Evolutionary conservation across 2,797 vertebrate genomes (phyloP), one percentile per base, ranked within the genome.

Genomic region (Lutjanus campechanus): DNA sequence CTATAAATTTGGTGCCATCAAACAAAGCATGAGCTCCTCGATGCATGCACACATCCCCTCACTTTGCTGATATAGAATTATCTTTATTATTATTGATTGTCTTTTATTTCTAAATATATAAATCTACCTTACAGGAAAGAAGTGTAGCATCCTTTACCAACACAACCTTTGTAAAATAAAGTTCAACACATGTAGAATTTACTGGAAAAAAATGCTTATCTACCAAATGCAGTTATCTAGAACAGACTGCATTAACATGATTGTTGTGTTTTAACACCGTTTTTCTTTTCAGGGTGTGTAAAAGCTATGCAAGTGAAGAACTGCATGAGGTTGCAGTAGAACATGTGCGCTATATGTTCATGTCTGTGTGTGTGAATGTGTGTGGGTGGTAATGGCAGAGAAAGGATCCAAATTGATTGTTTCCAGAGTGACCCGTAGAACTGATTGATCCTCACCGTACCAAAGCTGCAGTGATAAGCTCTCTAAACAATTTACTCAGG

Each of bases 341-440:
- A 46, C 66, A n/a, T 73, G 59, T 75, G 53, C 29, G 65, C 25
- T 70, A 50, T 58, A 17, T 66, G 62, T 73, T 68, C 41, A 47
- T 66, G 77, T 76, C 2, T 56, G 73, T 58, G 19, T 51, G 61
- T 13, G 68, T 68, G 46, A 72, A 19, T 72, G 71, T 74, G 80
- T 62, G 88, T 88, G 79, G 60, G 72, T 56, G 80, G 72, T 84
- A 81, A 86, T 75, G 84, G 78, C 3, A 83, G 78, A 78, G 70
- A 91, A 79, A 83, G 77, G 85, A 76, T 87, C 78, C 74, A 81
- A 59, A 95, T 94, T 88, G 93, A 94, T 95, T 92, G 77, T 90
- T 91, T 88, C 85, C 91, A 86, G 84, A 91, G 75, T 89, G 91
- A 92, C 87, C 81, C 66, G 51, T 51, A 58, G 81, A 73, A 83